These are phyloP conservation scores for Craseonycteris thonglongyai DNA, from an alignment of 2,113 vertebrate genomes.

Conservation along the genomic window DNA sequence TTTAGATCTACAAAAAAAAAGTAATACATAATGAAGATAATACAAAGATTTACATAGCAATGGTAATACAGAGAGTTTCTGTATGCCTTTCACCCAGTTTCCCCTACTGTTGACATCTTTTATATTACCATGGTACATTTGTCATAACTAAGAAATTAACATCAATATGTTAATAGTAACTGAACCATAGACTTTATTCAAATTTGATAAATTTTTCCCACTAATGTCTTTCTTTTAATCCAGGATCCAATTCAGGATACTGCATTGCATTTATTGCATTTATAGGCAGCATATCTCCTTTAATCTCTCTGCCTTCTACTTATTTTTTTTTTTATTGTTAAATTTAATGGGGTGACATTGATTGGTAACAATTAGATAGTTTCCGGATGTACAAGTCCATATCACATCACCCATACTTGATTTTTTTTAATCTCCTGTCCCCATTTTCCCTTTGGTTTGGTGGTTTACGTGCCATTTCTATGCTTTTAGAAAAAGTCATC, in stretches of 20 bases:
- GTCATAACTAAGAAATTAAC: not conserved
- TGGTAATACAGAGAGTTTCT: not conserved
- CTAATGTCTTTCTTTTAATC: not conserved
- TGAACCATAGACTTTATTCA: not conserved
- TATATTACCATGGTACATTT: not conserved
- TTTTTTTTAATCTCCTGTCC: not conserved
- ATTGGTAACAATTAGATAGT: too few species aligned
- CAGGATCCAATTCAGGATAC: not conserved
- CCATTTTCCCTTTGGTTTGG: not conserved
- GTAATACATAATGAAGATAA: not conserved
- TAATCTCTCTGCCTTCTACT: not conserved
- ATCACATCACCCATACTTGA: too few species aligned
- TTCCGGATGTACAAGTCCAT: too few species aligned
- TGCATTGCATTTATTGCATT: not conserved
- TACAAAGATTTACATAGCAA: too few species aligned
- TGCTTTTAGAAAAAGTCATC: not conserved
- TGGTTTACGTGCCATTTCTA: not conserved
- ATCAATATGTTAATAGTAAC: not conserved
- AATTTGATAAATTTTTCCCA: not conserved
- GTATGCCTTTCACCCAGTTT: not conserved
- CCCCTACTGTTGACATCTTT: not conserved
- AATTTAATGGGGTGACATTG: too few species aligned
- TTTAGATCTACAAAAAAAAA: slow-evolving; percentile 10
- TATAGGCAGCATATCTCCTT: not conserved
- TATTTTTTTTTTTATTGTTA: too few species aligned